Conservation (phyloP, 2,888 invertebrate genomes). For the Aproaerema taeniolella region DNA sequence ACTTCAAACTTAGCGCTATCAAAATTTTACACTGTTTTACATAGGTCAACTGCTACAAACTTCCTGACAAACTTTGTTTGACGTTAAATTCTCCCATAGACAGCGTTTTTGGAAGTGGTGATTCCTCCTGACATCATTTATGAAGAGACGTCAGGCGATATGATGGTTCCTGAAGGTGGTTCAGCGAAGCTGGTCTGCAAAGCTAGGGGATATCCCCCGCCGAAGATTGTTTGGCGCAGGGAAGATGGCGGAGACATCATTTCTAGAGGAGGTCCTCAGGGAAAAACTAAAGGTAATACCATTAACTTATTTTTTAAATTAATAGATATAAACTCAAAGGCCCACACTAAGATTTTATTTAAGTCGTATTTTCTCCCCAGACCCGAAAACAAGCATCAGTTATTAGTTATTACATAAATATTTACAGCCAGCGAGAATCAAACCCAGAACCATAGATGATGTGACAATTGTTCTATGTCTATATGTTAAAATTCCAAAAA, state of each 20-base stretch:
- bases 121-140: conserved; percentile 94
- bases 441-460: too few species aligned
- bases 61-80: conserved; percentile 2
- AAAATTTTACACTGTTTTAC: conserved; percentile 8
- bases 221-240: conserved; percentile 90
- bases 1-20: conserved; percentile 1
- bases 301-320: not conserved
- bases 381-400: too few species aligned
- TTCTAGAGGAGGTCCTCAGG: conserved; percentile 83
- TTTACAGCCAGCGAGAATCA: too few species aligned
- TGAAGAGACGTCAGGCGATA: conserved; percentile 93
- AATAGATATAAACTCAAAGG: too few species aligned
- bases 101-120: conserved; percentile 92
- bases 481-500: too few species aligned
- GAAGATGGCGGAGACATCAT: conserved; percentile 92
- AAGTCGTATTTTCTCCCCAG: not conserved
- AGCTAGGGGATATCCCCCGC: conserved; percentile 90
- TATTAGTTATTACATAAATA: too few species aligned
- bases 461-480: too few species aligned
- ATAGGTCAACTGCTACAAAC: conserved; percentile 1
- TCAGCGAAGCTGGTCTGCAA: conserved; percentile 91
- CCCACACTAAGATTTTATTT: too few species aligned
- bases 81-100: conserved; percentile 61
- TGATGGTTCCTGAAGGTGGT: conserved; percentile 96
- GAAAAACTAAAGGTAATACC: conserved; percentile 81